phyloP scores from a whole-genome alignment of 1,140 invertebrate species.

The Kradibia gibbosae region DNA sequence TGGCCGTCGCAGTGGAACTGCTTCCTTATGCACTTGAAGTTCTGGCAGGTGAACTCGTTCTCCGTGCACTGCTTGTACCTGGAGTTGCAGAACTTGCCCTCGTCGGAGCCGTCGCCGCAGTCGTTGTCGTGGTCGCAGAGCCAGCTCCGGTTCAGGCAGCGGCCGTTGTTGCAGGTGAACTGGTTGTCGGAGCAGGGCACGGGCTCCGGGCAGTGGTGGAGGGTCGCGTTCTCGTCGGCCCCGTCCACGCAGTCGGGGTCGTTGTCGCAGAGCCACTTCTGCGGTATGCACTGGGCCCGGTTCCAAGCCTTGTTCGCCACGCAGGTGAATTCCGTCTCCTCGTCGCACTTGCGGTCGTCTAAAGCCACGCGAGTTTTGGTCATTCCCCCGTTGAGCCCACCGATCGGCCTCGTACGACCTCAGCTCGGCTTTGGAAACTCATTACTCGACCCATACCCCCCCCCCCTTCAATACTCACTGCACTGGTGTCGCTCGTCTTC shows the following conservation, averaged over 20 bases:
- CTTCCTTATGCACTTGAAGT: slow-evolving; percentile 93
- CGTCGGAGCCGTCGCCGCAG: slow-evolving; percentile 93
- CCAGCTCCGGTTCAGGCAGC: slow-evolving; percentile 88
- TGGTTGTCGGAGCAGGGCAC: slow-evolving; percentile 88
- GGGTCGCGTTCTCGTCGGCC: slow-evolving; percentile 92
- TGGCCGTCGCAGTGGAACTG: slow-evolving; percentile 92
- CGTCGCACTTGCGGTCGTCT: slow-evolving; percentile 92
- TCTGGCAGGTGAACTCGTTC: slow-evolving; percentile 92
- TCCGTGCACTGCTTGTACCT: slow-evolving; percentile 85
- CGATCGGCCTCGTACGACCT: too few species aligned
- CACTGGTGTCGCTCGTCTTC: slow-evolving; percentile 93
- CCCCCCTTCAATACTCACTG: slow-evolving; percentile 82
- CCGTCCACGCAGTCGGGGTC: slow-evolving; percentile 97
- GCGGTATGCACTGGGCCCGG: slow-evolving; percentile 92
- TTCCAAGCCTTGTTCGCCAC: slow-evolving; percentile 92
- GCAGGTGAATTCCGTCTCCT: slow-evolving; percentile 93
- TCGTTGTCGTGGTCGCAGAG: slow-evolving; percentile 93
- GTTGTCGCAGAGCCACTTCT: slow-evolving; percentile 95
- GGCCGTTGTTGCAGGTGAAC: slow-evolving; percentile 91
- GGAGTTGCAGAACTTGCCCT: slow-evolving; percentile 90
- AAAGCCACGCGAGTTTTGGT: too few species aligned
- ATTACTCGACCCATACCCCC: too few species aligned
- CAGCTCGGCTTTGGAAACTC: too few species aligned
- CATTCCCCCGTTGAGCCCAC: too few species aligned
- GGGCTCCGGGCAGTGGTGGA: slow-evolving; percentile 86